Percentiles rank a stretch among this genome's conserved stretches.
Conservation (phyloP, 2,797 vertebrate genomes). For the Phylloscopus collybita region DNA sequence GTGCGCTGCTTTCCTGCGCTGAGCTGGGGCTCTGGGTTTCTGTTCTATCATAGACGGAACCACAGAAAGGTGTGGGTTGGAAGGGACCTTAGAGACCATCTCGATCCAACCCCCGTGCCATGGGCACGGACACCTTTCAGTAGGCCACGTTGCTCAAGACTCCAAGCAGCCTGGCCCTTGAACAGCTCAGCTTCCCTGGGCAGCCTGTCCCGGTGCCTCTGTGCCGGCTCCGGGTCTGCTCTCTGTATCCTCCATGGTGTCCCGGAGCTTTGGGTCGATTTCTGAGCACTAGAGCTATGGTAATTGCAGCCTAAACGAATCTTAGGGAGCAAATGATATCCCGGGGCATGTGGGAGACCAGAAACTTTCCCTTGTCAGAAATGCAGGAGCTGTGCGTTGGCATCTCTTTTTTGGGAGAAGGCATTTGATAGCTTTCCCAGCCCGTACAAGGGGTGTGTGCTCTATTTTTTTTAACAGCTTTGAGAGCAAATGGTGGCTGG, state of each 20-base stretch:
- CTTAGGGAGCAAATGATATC: neutral
- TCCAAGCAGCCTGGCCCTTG: neutral
- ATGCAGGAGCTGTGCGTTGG: neutral
- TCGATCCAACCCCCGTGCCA: rapidly evolving
- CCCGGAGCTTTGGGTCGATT: neutral
- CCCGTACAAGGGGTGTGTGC: rapidly evolving
- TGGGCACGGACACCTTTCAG: neutral
- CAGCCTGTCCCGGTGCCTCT: too few species aligned
- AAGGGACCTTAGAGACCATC: neutral
- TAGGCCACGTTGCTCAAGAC: rapidly evolving
- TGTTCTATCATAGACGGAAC: rapidly evolving
- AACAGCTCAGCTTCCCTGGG: neutral
- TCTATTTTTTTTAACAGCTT: neutral
- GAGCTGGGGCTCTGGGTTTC: neutral
- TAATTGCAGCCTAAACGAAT: neutral
- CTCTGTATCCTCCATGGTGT: rapidly evolving
- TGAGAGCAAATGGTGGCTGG: neutral
- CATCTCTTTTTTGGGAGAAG: neutral
- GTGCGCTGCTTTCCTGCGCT: neutral
- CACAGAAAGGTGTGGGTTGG: neutral
- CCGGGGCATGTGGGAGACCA: neutral
- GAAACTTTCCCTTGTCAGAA: neutral
- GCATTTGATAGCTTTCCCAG: neutral
- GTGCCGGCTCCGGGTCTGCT: neutral
- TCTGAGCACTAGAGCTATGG: rapidly evolving